Evolutionary conservation across 2,113 vertebrate genomes (phyloP).

Genomic region (Xiphophorus maculatus): DNA sequence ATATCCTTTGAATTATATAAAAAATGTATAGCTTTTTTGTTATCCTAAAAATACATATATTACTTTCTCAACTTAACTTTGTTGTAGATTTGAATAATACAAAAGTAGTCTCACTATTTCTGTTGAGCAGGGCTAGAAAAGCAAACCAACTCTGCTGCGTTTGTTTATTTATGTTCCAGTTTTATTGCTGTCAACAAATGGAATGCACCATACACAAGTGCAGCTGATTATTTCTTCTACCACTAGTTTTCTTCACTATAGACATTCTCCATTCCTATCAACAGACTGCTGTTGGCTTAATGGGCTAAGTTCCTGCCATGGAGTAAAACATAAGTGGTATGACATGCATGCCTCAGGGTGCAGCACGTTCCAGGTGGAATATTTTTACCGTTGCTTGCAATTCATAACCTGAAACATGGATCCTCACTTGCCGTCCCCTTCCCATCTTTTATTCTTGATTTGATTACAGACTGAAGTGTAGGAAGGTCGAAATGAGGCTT

Average conservation of each 20-base stretch:
- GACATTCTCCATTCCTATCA: constrained; percentile 48
- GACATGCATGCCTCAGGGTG: constrained; percentile 55
- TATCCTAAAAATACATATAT: constrained; percentile 31
- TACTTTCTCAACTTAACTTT: neutral
- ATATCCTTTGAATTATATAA: constrained; percentile 37
- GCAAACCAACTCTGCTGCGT: constrained; percentile 11
- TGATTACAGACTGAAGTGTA: constrained; percentile 44
- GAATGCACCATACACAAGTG: constrained; percentile 9
- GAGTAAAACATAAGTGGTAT: constrained; percentile 60
- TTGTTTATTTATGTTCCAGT: constrained; percentile 27
- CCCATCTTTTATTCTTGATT: constrained; percentile 37
- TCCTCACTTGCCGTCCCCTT: constrained; percentile 29
- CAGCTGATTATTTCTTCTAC: constrained; percentile 51
- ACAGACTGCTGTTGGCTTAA: constrained; percentile 64
- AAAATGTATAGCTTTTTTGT: constrained; percentile 45
- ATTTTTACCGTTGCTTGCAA: constrained; percentile 46
- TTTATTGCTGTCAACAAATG: constrained; percentile 43
- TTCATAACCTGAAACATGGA: constrained; percentile 56
- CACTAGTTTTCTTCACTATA: constrained; percentile 34
- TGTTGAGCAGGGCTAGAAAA: neutral
- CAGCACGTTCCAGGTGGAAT: constrained; percentile 54
- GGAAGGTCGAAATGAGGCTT: constrained; percentile 28
- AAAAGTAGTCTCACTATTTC: neutral
- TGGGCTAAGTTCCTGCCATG: constrained; percentile 50
- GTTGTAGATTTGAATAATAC: neutral